phyloP scores from a whole-genome alignment of 1,140 invertebrate species.

The Drosophila azteca region DNA sequence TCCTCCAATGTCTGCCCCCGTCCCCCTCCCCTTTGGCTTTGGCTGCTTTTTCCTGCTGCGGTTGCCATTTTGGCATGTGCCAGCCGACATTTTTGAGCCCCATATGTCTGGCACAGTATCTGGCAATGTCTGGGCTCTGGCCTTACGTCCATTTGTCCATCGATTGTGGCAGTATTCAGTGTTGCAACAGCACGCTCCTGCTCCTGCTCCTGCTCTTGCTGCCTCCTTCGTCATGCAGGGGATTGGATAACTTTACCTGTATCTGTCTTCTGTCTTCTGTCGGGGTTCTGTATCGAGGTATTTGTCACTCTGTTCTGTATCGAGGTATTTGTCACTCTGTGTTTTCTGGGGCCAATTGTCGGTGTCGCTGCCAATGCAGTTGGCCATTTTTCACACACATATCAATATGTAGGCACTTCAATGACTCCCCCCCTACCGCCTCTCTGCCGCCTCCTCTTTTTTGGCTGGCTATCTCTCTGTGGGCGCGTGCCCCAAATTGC shows the following conservation, averaged over 20 bases:
- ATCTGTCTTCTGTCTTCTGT: neutral
- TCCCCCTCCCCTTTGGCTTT: slow-evolving; percentile 21
- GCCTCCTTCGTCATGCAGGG: slow-evolving; percentile 7
- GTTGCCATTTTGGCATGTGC: slow-evolving; percentile 75
- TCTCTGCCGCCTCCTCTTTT: neutral
- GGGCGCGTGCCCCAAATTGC: slow-evolving; percentile 77
- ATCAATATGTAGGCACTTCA: slow-evolving; percentile 32
- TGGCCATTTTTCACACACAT: slow-evolving; percentile 79
- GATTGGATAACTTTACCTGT: slow-evolving; percentile 58
- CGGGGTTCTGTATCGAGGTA: slow-evolving; percentile 63
- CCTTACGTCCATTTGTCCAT: slow-evolving; percentile 45
- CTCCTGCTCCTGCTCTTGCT: no score
- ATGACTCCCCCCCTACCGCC: neutral
- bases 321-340: slow-evolving; percentile 75
- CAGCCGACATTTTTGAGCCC: slow-evolving; percentile 64
- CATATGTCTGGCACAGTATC: slow-evolving; percentile 54
- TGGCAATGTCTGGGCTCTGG: slow-evolving; percentile 16
- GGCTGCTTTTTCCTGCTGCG: slow-evolving; percentile 66
- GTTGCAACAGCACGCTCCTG: slow-evolving; percentile 70
- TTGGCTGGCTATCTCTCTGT: slow-evolving; percentile 34
- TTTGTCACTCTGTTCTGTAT: slow-evolving; percentile 77
- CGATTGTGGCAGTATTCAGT: slow-evolving; percentile 51
- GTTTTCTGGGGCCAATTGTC: slow-evolving; percentile 44
- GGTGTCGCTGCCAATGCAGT: slow-evolving; percentile 67
- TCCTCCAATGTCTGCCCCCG: neutral